Conservation (phyloP, 2,797 vertebrate genomes). For the Hyperoplus lanceolatus region DNA sequence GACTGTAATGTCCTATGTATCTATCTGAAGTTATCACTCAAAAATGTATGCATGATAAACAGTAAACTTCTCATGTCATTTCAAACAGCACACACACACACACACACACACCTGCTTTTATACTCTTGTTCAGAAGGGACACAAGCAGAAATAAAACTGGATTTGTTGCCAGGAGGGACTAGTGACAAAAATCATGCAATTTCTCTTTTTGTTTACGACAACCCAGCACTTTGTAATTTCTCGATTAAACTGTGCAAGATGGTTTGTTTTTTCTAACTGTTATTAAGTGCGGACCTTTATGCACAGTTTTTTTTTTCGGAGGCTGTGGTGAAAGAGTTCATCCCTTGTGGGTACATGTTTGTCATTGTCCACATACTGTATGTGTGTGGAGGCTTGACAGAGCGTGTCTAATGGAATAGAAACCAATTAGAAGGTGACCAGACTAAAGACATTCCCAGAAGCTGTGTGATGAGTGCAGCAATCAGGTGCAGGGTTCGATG, state of each 20-base stretch:
- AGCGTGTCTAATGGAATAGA: constrained; percentile 1
- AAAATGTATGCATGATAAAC: constrained; percentile 62
- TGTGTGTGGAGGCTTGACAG: constrained; percentile 18
- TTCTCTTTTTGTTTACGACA: constrained; percentile 23
- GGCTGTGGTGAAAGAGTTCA: constrained; percentile 2
- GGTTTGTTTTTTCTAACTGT: constrained; percentile 26
- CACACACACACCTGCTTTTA: constrained; percentile 20
- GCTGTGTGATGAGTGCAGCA: neutral
- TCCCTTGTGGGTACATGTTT: neutral
- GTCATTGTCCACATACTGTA: neutral
- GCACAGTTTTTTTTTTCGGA: constrained; percentile 29
- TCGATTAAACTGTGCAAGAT: constrained; percentile 33
- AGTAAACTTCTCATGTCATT: constrained; percentile 43
- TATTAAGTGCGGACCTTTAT: constrained; percentile 22
- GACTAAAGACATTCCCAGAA: constrained; percentile 30
- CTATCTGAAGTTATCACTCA: constrained; percentile 52
- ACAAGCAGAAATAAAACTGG: constrained; percentile 16
- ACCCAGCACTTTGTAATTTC: constrained; percentile 59
- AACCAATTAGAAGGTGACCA: constrained; percentile 4
- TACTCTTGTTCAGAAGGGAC: constrained; percentile 31
- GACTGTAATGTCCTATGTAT: constrained; percentile 44
- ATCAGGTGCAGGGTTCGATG: neutral
- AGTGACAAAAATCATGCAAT: constrained; percentile 23
- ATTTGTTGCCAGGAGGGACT: constrained; percentile 23
- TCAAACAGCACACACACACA: constrained; percentile 16